These are phyloP conservation scores for Poecilobothrus nobilitatus DNA, from an alignment of 2,888 invertebrate genomes.

Conservation along the genomic window DNA sequence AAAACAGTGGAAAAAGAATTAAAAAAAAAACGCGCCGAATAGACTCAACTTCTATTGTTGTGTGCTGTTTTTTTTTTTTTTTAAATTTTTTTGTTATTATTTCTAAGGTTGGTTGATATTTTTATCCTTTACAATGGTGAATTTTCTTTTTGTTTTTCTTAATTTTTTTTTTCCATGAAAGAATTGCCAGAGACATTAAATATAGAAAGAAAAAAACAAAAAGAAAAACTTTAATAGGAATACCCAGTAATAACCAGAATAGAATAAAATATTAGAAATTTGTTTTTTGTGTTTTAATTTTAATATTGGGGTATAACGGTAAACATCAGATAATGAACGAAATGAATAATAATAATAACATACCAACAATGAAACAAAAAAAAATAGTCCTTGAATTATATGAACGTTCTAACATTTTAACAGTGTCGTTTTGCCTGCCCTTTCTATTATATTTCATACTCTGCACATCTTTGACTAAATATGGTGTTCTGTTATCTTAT, in stretches of 20 bases:
- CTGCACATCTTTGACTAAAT: neutral
- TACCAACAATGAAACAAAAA: neutral
- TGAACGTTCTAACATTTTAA: neutral
- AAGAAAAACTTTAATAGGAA: no score
- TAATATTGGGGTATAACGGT: neutral
- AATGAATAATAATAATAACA: neutral
- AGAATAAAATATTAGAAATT: no score
- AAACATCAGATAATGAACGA: conserved; percentile 1
- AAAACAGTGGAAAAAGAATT: conserved; percentile 22
- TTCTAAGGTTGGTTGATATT: neutral
- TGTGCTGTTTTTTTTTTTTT: neutral
- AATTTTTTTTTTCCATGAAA: neutral
- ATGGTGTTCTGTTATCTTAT: no score
- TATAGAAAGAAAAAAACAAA: neutral
- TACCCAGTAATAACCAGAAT: no score
- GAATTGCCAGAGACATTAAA: neutral
- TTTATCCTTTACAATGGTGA: neutral
- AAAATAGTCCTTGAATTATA: neutral
- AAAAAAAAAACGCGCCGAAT: conserved; percentile 18
- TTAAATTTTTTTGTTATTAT: neutral
- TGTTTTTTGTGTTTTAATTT: no score
- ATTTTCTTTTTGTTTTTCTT: neutral
- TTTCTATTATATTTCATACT: neutral
- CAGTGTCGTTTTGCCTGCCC: neutral
- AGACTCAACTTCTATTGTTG: neutral